Percentiles rank a stretch among this genome's conserved stretches.
phyloP scores from a whole-genome alignment of 2,113 vertebrate genomes.

The Tetrax tetrax region DNA sequence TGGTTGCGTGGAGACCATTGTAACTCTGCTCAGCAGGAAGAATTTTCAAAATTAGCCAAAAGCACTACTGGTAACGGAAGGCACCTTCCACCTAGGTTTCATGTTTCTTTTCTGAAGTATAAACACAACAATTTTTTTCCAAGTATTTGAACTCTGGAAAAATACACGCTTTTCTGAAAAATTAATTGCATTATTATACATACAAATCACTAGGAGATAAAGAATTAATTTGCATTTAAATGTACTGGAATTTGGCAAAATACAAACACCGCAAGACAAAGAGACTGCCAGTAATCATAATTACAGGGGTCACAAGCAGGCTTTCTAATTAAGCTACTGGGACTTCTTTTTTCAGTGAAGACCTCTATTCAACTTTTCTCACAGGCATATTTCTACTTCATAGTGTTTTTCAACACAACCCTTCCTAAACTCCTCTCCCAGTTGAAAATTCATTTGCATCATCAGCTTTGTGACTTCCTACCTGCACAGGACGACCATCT shows the following conservation, averaged over 20 bases:
- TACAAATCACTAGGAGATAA: not conserved
- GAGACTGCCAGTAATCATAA: not conserved
- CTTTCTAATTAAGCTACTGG: not conserved
- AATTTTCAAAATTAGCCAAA: not conserved
- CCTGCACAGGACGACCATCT: constrained; percentile 86
- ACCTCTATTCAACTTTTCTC: not conserved
- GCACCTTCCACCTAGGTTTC: not conserved
- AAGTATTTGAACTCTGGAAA: not conserved
- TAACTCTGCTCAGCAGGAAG: not conserved
- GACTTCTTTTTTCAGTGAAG: not conserved
- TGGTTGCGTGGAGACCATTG: not conserved
- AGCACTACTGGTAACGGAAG: not conserved
- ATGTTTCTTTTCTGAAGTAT: not conserved
- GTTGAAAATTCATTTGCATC: not conserved
- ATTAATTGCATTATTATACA: not conserved
- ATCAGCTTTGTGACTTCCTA: constrained; percentile 47
- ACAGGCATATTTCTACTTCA: not conserved
- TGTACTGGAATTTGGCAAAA: not conserved
- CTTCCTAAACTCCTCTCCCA: not conserved
- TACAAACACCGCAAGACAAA: not conserved
- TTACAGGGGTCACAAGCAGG: not conserved
- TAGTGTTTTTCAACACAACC: not conserved
- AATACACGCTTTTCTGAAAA: not conserved
- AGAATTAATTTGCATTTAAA: constrained; percentile 7
- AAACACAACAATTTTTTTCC: not conserved